Conservation (phyloP, 2,797 vertebrate genomes). For the Xyrichtys novacula region DNA sequence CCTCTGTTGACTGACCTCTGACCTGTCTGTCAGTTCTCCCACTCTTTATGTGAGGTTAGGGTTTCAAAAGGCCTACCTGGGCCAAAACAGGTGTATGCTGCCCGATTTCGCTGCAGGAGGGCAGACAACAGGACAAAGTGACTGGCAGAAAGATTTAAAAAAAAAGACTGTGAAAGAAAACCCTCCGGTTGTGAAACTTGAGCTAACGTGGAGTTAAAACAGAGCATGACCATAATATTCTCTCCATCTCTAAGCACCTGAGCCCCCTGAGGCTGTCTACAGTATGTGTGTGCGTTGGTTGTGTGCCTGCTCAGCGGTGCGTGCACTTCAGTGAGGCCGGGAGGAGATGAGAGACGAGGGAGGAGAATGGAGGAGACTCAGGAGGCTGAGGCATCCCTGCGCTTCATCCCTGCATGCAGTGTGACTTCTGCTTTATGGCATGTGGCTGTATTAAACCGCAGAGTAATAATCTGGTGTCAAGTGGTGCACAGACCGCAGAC, state of each 20-base stretch:
- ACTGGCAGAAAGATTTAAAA: slow-evolving; percentile 50
- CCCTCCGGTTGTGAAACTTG: slow-evolving; percentile 69
- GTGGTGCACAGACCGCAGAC: slow-evolving; percentile 74
- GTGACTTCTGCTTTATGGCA: slow-evolving; percentile 81
- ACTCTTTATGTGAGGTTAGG: slow-evolving; percentile 62
- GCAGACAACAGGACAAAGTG: slow-evolving; percentile 40
- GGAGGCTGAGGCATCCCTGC: slow-evolving; percentile 40
- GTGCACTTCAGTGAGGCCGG: slow-evolving; percentile 46
- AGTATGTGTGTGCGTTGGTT: slow-evolving; percentile 44
- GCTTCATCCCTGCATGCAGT: slow-evolving; percentile 59
- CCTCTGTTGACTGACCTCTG: slow-evolving; percentile 71
- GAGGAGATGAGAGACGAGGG: slow-evolving; percentile 67
- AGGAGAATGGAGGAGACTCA: slow-evolving; percentile 55
- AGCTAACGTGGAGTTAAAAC: slow-evolving; percentile 66
- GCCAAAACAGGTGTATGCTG: slow-evolving; percentile 70
- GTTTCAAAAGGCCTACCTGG: slow-evolving; percentile 58
- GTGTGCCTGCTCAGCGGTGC: slow-evolving; percentile 61
- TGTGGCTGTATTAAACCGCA: slow-evolving; percentile 80
- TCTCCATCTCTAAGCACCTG: slow-evolving; percentile 71
- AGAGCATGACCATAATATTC: slow-evolving; percentile 66
- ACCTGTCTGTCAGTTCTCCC: slow-evolving; percentile 65
- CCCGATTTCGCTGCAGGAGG: slow-evolving; percentile 57
- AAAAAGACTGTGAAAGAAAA: slow-evolving; percentile 44
- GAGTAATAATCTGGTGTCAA: slow-evolving; percentile 85
- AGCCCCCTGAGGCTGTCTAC: slow-evolving; percentile 52